These are phyloP conservation scores for Meleagris gallopavo DNA, from an alignment of 2,113 vertebrate species.

Conservation along the genomic window DNA sequence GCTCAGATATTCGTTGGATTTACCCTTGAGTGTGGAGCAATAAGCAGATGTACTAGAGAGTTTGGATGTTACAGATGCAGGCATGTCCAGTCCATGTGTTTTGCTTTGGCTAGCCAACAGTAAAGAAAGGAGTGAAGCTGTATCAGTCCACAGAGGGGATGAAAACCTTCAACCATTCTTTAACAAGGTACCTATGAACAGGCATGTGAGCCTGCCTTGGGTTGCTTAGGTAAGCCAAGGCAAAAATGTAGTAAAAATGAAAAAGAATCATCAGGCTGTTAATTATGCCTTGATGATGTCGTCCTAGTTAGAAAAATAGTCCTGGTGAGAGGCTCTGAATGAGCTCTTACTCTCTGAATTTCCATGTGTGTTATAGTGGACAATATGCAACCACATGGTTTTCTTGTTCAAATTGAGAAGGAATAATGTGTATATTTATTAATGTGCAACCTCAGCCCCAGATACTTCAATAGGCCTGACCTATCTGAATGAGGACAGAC, in stretches of 20 bases:
- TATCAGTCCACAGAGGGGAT: neutral
- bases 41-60: neutral
- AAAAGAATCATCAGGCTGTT: neutral
- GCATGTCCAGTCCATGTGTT: neutral
- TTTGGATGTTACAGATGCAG: neutral
- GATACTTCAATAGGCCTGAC: neutral
- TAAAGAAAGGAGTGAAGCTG: neutral
- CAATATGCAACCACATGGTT: neutral
- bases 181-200: neutral
- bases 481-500: neutral
- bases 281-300: neutral
- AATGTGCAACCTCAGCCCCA: neutral
- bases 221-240: neutral
- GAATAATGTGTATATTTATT: neutral
- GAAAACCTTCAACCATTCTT: neutral
- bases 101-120: neutral
- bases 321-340: neutral
- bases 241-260: constrained; percentile 16
- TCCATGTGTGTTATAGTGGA: neutral
- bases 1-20: neutral
- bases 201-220: neutral
- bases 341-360: neutral
- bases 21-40: neutral
- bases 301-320: neutral
- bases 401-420: neutral